phyloP scores from a whole-genome alignment of 2,797 vertebrate genomes.

The Parauchenoglanis ngamensis region DNA sequence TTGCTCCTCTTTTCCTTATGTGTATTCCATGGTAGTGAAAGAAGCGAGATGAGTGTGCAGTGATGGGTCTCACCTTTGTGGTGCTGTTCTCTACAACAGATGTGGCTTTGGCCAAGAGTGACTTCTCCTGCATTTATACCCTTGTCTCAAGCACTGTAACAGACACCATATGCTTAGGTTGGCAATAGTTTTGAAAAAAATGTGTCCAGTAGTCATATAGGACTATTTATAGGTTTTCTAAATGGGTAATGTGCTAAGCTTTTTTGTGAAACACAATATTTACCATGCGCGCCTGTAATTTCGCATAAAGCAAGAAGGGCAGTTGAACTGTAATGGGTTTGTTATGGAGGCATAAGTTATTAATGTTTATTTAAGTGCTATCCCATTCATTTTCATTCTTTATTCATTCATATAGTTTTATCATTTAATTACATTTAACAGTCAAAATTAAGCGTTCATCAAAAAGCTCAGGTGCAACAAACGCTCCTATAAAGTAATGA shows the following conservation, averaged over 20 bases:
- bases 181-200: slow-evolving; percentile 64
- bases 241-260: slow-evolving; percentile 53
- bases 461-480: neutral
- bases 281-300: slow-evolving; percentile 26
- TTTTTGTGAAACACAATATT: slow-evolving; percentile 56
- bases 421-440: neutral
- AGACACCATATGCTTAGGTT: slow-evolving; percentile 62
- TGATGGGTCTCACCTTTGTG: slow-evolving; percentile 62
- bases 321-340: slow-evolving; percentile 34
- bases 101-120: slow-evolving; percentile 44
- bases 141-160: slow-evolving; percentile 54
- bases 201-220: slow-evolving; percentile 66
- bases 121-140: slow-evolving; percentile 56
- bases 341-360: neutral
- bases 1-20: slow-evolving; percentile 38
- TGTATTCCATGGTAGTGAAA: slow-evolving; percentile 49
- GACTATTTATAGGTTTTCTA: slow-evolving; percentile 66
- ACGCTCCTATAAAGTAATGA: neutral
- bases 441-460: neutral
- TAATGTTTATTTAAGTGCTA: neutral
- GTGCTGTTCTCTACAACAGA: slow-evolving; percentile 54
- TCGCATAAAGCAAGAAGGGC: slow-evolving; percentile 44
- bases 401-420: neutral
- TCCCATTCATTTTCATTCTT: neutral
- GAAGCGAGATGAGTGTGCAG: slow-evolving; percentile 4